These are phyloP conservation scores for Papilio polyxenes DNA, from an alignment of 1,140 invertebrate genomes.

Conservation along the genomic window DNA sequence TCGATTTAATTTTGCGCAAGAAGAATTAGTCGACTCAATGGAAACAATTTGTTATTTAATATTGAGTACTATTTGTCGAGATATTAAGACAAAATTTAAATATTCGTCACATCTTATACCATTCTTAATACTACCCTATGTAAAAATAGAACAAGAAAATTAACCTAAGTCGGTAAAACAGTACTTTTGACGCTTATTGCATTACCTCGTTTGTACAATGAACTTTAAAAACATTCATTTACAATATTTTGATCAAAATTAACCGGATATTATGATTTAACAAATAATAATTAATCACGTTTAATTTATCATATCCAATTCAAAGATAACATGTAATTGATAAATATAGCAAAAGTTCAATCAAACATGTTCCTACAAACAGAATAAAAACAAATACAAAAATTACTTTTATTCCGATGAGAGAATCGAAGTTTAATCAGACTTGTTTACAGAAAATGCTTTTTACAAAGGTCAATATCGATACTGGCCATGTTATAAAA, in stretches of 20 bases:
- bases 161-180: no score
- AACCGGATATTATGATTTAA: neutral
- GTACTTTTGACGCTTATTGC: no score
- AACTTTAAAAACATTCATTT: no score
- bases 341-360: conserved; percentile 27
- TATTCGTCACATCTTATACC: no score
- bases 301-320: no score
- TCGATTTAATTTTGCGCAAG: conserved; percentile 6
- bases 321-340: neutral
- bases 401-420: neutral
- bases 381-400: neutral
- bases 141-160: no score
- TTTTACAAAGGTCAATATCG: neutral
- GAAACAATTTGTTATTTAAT: neutral
- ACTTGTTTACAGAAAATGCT: conserved; percentile 9
- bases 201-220: no score
- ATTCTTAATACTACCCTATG: no score
- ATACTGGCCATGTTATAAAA: neutral
- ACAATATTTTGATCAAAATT: neutral
- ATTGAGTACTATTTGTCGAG: no score
- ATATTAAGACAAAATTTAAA: no score
- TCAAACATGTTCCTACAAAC: conserved; percentile 5
- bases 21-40: neutral
- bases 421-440: neutral
- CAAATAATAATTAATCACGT: no score